Percentiles rank a stretch among this genome's conserved stretches.
These are phyloP conservation scores for Orthosia gothica DNA, from an alignment of 2,888 invertebrate species.

Conservation along the genomic window DNA sequence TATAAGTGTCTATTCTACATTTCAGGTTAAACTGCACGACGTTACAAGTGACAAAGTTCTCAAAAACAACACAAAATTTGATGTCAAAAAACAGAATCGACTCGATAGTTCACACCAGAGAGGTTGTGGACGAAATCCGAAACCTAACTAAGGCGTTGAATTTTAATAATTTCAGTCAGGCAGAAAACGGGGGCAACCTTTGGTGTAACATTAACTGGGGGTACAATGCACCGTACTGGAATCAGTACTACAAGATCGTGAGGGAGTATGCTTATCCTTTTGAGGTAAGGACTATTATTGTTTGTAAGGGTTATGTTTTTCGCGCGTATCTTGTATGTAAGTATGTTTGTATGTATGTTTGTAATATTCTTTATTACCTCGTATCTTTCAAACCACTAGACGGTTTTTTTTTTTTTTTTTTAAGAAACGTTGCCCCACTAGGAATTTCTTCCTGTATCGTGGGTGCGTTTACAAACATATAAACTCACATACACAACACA, in stretches of 20 bases:
- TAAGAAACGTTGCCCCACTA: too few relatives aligned
- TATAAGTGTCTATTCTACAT: slow-evolving; percentile 43
- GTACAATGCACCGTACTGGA: slow-evolving; percentile 88
- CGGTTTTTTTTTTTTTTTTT: too few relatives aligned
- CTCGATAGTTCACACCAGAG: slow-evolving; percentile 78
- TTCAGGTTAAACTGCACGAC: slow-evolving; percentile 86
- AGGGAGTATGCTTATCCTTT: slow-evolving; percentile 85
- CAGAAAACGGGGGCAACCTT: slow-evolving; percentile 60
- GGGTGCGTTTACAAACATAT: too few relatives aligned
- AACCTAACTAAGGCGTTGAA: slow-evolving; percentile 83
- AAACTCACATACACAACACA: too few relatives aligned
- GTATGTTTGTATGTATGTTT: too few relatives aligned
- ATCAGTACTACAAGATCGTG: slow-evolving; percentile 85
- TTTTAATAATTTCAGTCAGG: slow-evolving; percentile 73
- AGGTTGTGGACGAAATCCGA: slow-evolving; percentile 83
- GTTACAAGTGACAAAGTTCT: slow-evolving; percentile 84
- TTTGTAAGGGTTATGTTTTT: too few relatives aligned
- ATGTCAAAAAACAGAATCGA: slow-evolving; percentile 83
- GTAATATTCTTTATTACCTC: too few relatives aligned
- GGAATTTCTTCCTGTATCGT: too few relatives aligned
- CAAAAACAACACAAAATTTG: slow-evolving; percentile 83
- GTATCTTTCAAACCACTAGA: too few relatives aligned
- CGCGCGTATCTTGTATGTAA: too few relatives aligned
- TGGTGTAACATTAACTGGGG: slow-evolving; percentile 89
- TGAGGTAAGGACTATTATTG: slow-evolving; percentile 77